Evolutionary conservation across 2,113 vertebrate species (phyloP), one percentile per base, ranked within the genome.

Genomic region (Calypte anna): DNA sequence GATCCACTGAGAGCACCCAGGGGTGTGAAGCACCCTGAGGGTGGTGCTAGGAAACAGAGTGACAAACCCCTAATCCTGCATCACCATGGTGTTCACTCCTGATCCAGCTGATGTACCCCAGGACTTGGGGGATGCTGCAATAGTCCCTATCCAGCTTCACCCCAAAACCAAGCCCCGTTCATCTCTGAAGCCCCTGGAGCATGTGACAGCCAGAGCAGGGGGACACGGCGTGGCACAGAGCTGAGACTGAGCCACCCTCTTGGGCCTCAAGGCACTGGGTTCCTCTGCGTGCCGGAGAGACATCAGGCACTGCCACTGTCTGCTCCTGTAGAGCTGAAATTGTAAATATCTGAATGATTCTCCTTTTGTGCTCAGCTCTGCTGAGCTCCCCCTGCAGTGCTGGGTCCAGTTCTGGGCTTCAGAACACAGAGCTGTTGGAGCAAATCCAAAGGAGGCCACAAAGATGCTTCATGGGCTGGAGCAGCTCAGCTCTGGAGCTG

Each of bases 191-290:
- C 9, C 46, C 48, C 63, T 22, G 11, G 7, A 4, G 44, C 1
- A 1, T 19, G 43, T 9, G 36, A 7, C 31, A 30, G 50, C 13
- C 61, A 25, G 48, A 46, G 57, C 1, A 38, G 44, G 27, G 33
- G 48, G 48, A 50, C 48, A 50, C 25, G 0, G 31, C 28, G 38
- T 51, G 20, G 6, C 54, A 6, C 24, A 9, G 81, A 50, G 77
- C 72, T 80, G 62, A 23, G 15, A 23, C 55, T 58, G 33, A 76
- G 62, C 22, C 48, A 5, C 18, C 62, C 66, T n/a, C 31, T 38
- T 1, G 43, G 12, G 5, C 44, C 27, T 14, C 0, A 0, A 64
- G 73, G 22, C 0, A 1, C 28, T 9, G 4, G 12, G 36, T 22
- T 36, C 38, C 59, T 53, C 44, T 28, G 44, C 30, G 22, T 4